Evolutionary conservation across 2,113 vertebrate genomes (phyloP).

Genomic region (Ochotona princeps): DNA sequence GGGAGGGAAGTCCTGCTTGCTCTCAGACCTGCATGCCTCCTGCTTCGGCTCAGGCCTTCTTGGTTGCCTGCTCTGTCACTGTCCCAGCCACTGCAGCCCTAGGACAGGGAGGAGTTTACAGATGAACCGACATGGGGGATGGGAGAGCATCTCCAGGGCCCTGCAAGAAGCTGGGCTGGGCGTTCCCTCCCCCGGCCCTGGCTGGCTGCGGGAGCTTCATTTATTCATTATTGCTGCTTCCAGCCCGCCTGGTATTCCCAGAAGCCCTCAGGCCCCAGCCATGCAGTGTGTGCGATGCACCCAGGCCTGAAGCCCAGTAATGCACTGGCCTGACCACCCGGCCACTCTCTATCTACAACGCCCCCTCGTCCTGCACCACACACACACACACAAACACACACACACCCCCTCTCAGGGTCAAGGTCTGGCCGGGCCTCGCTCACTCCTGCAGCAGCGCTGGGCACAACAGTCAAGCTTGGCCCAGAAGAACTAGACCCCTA

Average conservation of each 20-base stretch:
- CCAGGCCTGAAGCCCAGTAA: neutral
- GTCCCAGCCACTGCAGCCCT: neutral
- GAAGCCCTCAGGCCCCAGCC: conserved; percentile 47
- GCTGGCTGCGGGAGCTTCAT: conserved; percentile 56
- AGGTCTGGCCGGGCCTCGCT: neutral
- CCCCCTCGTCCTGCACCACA: neutral
- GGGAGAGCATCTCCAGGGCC: neutral
- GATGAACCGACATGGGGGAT: neutral
- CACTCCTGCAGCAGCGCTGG: neutral
- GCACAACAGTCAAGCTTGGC: neutral
- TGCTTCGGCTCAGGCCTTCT: neutral
- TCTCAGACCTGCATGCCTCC: neutral
- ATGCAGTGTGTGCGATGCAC: neutral
- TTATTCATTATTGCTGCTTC: conserved; percentile 79
- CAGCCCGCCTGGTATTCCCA: conserved; percentile 76
- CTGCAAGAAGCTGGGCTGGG: neutral
- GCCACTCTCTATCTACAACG: neutral
- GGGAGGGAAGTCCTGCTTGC: neutral
- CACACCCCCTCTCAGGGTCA: neutral
- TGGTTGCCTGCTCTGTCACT: neutral
- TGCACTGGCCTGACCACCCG: neutral
- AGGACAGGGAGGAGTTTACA: neutral
- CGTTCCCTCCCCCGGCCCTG: neutral
- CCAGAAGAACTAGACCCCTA: neutral
- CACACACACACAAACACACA: fast-evolving